Conservation (phyloP, 1,140 invertebrate genomes). For the Ooceraea biroi region DNA sequence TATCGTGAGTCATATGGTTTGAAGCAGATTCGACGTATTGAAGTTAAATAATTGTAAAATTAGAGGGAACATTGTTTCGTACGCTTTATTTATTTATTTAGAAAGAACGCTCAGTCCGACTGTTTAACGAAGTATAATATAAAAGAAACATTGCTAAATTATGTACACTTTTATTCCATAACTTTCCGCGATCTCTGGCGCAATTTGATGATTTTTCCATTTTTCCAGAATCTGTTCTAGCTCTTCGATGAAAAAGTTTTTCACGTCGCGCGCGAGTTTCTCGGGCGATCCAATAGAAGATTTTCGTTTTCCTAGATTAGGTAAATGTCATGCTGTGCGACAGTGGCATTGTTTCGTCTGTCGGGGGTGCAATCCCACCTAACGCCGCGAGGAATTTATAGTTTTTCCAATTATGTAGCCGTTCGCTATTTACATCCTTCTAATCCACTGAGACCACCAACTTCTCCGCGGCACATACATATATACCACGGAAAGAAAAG, state of each 20-base stretch:
- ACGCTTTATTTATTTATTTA: too few species aligned
- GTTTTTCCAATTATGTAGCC: constrained; percentile 46
- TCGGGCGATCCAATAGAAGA: neutral
- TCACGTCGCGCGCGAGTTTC: too few species aligned
- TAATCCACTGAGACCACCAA: constrained; percentile 12
- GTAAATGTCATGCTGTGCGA: neutral
- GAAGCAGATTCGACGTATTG: too few species aligned
- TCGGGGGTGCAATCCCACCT: neutral
- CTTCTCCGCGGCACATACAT: constrained; percentile 21
- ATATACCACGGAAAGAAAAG: constrained; percentile 24
- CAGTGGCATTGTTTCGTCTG: neutral
- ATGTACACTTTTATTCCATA: too few species aligned
- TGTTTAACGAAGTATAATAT: too few species aligned
- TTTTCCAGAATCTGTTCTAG: too few species aligned
- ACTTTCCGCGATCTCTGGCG: too few species aligned
- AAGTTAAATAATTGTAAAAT: constrained; percentile 6
- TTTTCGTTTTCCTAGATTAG: neutral
- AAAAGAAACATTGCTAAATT: too few species aligned
- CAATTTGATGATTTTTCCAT: too few species aligned
- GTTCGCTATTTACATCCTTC: constrained; percentile 34
- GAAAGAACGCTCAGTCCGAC: too few species aligned
- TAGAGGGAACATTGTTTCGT: neutral
- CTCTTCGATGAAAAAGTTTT: too few species aligned
- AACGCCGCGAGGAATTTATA: constrained; percentile 18
- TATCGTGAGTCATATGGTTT: too few species aligned